Base-by-base conservation (phyloP, 2,888 invertebrate genomes). In the Eremobia ochroleuca region DNA sequence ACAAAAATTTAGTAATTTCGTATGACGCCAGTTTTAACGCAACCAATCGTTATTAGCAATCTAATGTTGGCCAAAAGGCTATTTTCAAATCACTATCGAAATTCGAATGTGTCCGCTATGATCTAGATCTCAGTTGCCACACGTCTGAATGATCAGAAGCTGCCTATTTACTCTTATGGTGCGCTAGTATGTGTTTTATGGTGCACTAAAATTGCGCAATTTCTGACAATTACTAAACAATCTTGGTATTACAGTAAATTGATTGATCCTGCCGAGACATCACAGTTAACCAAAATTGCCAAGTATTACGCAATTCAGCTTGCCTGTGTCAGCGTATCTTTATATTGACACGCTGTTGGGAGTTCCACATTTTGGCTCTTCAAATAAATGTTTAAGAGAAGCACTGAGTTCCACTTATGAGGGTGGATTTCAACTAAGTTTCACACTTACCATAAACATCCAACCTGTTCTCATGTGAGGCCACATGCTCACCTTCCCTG, bases 391-490 rank as follows among this genome's bases (percentile, higher is more conserved):
- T 25, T 46, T 46, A 25, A 34, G 3, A 49, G 46, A 49, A 18
- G 18, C 18, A 25, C 25, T 25, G 31, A 9, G 25, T 3, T 49
- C 49, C 8, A 31, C 25, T 21, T 28, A 31, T 25, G 15, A 18
- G 4, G 9, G 49, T 25, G 15, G 25, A 49, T 25, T 18, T 49
- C 5, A 3, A 49, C 31, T 5, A 34, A 34, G 2, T n/a, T 34
- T 5, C 1, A 5, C 18, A 28, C 89, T 91, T 90, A 97, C 97
- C 97, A 89, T 97, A 97, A 69, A 97, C 96, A 90, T 97, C 97
- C 1, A 97, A 93, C 66, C 97, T 92, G 59, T 96, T 96, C 82
- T 96, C 96, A 85, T 96, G 95, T 0, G 85, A 91, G 9, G 94
- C 94, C 0, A 90, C 77, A 58, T 95, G 91, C 0, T 96, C 96